Conservation (phyloP, 2,797 vertebrate species). For the Champsocephalus esox region DNA sequence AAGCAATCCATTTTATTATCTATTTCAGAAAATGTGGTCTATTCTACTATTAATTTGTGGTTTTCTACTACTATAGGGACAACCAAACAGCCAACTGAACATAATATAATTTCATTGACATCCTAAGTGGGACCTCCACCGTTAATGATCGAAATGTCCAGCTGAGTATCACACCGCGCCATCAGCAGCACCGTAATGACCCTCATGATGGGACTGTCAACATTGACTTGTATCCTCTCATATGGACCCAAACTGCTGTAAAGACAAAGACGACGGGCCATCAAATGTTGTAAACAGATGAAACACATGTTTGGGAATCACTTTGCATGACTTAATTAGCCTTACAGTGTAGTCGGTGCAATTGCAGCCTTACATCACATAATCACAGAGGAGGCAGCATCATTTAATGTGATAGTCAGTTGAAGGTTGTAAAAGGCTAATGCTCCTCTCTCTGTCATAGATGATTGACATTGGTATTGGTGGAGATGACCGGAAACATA, state of each 20-base stretch:
- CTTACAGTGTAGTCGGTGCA: constrained; percentile 53
- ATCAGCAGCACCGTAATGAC: constrained; percentile 71
- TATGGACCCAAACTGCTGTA: constrained; percentile 47
- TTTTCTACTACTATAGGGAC: constrained; percentile 3
- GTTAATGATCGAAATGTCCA: constrained; percentile 49
- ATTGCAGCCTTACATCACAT: constrained; percentile 62
- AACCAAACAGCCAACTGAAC: constrained; percentile 6
- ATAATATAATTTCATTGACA: constrained; percentile 41
- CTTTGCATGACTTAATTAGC: constrained; percentile 70
- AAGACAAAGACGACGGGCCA: constrained; percentile 50
- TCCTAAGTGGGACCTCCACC: constrained; percentile 40
- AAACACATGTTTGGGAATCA: constrained; percentile 67
- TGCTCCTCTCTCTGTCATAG: constrained; percentile 50
- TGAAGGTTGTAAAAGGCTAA: constrained; percentile 73
- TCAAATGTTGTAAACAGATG: constrained; percentile 67
- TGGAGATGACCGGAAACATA: constrained; percentile 69
- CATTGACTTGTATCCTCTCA: constrained; percentile 74
- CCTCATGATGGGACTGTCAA: constrained; percentile 71
- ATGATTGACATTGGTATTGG: constrained; percentile 51
- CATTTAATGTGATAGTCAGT: constrained; percentile 72
- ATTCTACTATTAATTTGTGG: background rate
- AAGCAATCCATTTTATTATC: background rate
- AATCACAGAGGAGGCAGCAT: constrained; percentile 53
- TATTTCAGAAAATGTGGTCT: background rate
- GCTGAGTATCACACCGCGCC: constrained; percentile 39